These are phyloP conservation scores for Aphelocoma californica DNA, from an alignment of 2,797 vertebrate genomes.

Conservation along the genomic window DNA sequence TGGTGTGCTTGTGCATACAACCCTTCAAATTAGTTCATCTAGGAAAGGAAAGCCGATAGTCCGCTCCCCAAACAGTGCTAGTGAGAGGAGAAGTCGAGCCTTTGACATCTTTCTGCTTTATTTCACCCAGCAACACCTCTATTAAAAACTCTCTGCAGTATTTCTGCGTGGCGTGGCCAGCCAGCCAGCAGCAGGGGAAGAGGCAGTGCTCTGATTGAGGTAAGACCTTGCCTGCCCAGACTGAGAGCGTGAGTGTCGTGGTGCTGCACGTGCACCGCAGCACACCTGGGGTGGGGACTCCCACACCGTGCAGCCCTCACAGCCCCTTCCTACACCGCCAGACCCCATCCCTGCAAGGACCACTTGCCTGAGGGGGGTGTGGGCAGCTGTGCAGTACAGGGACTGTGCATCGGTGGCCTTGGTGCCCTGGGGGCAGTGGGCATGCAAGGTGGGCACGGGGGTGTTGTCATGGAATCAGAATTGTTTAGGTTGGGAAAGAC, in stretches of 20 bases:
- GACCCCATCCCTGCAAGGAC: not conserved
- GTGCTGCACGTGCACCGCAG: accelerated
- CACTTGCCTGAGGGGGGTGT: not conserved
- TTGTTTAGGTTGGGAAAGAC: not conserved
- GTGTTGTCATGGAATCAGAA: accelerated
- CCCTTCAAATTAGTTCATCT: not conserved
- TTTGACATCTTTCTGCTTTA: not conserved
- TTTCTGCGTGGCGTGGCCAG: not conserved
- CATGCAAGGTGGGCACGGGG: not conserved
- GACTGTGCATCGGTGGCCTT: too few species aligned
- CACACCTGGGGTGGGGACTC: not conserved
- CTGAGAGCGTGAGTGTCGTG: accelerated
- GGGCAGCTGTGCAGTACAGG: too few species aligned
- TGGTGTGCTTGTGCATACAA: not conserved
- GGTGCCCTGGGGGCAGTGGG: accelerated
- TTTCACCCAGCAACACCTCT: conserved; percentile 40
- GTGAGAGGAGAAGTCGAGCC: not conserved
- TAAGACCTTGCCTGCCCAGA: not conserved
- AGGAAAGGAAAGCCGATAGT: not conserved
- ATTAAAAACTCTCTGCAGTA: not conserved
- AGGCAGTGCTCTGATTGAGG: not conserved
- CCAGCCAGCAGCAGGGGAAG: not conserved
- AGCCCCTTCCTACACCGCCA: not conserved
- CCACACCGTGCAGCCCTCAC: accelerated
- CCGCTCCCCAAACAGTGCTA: not conserved